Evolutionary conservation across 2,888 invertebrate species (phyloP), one percentile per base, ranked within the genome.

Genomic region (Lysandra bellargus): DNA sequence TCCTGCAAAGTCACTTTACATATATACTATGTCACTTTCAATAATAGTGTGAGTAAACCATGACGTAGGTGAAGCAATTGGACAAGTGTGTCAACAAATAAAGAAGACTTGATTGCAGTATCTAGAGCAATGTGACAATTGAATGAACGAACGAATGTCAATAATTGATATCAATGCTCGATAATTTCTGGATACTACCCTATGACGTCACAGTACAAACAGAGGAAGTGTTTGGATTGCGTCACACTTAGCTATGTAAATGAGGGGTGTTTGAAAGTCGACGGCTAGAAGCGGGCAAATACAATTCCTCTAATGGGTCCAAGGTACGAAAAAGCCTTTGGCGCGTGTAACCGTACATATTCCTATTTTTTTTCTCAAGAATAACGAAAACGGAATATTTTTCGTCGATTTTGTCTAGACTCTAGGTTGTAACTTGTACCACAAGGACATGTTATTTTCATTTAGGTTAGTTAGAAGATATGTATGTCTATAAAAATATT

Each of bases 201-300:
- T 74, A 44, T 74, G 74, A 74, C 44, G 74, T 74, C 74, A 44
- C 14, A 69, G 33, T 6, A 14, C 33, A 37, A 37, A 69, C 33
- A 64, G 23, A 64, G 64, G 17, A 40, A 74, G 44, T 74, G 74
- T 74, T 74, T 74, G 74, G 44, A 74, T 17, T 74, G 44, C 44
- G 74, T 74, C 40, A 74, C 44, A 74, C n/a, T 9, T 44, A n/a
- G 74, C n/a, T 74, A n/a, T n/a, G 74, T 44, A 74, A 74, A 69
- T 69, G 37, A 74, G 74, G 74, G 74, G 40, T 40, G 44, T n/a
- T n/a, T n/a, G n/a, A 14, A 33, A 33, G 33, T 33, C 69, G 33
- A 69, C 69, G 69, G 14, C 33, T 69, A 69, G 69, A 69, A 69
- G 33, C 37, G 33, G 33, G 17, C 33, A 69, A 69, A 69, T 5